Evolutionary conservation across 2,113 vertebrate genomes (phyloP).

Genomic region (Thermophis baileyi): DNA sequence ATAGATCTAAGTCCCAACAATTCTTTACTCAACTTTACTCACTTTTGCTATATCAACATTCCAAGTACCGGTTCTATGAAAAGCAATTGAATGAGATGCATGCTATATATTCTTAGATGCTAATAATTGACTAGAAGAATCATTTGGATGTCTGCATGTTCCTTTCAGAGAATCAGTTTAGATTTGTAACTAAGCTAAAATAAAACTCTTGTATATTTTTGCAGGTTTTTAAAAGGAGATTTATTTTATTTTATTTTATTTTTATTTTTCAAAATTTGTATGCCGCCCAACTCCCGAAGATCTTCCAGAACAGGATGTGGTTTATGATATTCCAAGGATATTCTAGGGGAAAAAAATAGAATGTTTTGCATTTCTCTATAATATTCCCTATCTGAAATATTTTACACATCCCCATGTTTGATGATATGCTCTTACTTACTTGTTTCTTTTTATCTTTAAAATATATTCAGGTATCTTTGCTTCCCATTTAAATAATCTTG

Average conservation of each 20-base stretch:
- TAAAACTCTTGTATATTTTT: too few relatives aligned
- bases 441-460: background rate
- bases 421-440: too few relatives aligned
- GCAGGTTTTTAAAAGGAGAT: background rate
- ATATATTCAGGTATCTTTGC: background rate
- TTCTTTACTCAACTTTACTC: background rate
- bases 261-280: too few relatives aligned
- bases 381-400: background rate
- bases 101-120: background rate
- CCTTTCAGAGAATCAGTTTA: background rate
- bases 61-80: background rate
- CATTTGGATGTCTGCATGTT: background rate
- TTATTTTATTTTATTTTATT: too few relatives aligned
- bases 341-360: background rate
- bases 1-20: background rate
- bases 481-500: background rate
- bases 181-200: background rate
- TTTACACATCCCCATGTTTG: background rate
- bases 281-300: too few relatives aligned
- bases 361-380: background rate
- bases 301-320: background rate
- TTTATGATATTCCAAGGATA: background rate
- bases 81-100: background rate
- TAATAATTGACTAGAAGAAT: background rate
- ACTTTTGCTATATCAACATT: background rate